Evolutionary conservation across 2,113 vertebrate species (phyloP).

Genomic region (Cyprinodon variegatus): DNA sequence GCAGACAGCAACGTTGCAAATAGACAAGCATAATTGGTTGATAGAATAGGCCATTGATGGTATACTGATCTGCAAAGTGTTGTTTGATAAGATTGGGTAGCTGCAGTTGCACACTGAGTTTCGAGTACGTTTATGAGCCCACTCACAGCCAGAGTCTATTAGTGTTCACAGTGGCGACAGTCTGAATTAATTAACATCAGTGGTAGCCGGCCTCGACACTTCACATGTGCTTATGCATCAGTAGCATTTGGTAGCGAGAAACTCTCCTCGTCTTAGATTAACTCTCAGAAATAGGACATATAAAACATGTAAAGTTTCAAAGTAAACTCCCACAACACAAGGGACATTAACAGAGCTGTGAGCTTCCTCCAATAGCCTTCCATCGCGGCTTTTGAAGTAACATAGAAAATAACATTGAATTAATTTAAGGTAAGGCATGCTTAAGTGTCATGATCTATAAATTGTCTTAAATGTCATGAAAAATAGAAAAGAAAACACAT

Average conservation of each 20-base stretch:
- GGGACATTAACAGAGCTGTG: not conserved
- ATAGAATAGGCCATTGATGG: constrained; percentile 32
- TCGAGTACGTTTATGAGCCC: constrained; percentile 45
- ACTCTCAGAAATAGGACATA: not conserved
- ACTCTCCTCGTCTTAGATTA: not conserved
- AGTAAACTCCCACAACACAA: not conserved
- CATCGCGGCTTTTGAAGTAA: not conserved
- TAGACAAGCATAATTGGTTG: constrained; percentile 16
- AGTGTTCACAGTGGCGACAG: constrained; percentile 58
- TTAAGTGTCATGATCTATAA: not conserved
- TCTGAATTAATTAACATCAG: constrained; percentile 67
- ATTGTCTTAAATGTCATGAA: not conserved
- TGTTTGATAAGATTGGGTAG: constrained; percentile 32
- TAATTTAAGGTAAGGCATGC: not conserved
- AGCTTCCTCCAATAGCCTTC: not conserved
- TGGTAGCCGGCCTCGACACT: constrained; percentile 39
- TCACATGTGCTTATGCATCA: constrained; percentile 44
- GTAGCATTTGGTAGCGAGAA: constrained; percentile 13
- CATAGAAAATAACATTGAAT: not conserved
- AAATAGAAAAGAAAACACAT: not conserved
- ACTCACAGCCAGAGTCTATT: constrained; percentile 65
- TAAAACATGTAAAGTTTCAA: not conserved
- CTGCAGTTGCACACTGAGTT: constrained; percentile 25
- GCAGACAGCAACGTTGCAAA: not conserved
- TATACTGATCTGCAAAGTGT: constrained; percentile 35